Evolutionary conservation across 2,888 invertebrate species (phyloP).

Genomic region (Limenitis camilla): DNA sequence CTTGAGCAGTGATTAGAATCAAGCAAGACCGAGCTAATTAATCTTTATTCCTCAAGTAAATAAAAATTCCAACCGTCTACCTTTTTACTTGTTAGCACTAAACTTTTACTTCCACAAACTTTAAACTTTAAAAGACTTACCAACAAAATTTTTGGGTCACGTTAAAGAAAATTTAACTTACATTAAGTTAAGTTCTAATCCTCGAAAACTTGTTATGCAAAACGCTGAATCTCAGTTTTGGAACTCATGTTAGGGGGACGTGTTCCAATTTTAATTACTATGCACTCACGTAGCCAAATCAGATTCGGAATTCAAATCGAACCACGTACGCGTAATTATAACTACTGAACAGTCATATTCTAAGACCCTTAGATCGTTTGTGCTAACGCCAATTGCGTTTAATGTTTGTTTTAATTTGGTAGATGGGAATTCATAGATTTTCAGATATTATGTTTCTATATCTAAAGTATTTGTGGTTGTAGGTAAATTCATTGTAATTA

Average conservation of each 20-base stretch:
- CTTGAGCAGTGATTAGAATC: too few relatives aligned
- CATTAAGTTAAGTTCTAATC: conserved; percentile 23
- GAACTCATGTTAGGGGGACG: conserved; percentile 23
- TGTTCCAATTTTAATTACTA: conserved; percentile 35
- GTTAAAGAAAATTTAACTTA: conserved; percentile 16
- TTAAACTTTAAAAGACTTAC: background rate
- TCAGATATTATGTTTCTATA: too few relatives aligned
- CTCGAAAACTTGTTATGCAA: conserved; percentile 29
- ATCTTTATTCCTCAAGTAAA: too few relatives aligned
- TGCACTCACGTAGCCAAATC: conserved; percentile 34
- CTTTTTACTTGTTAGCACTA: too few relatives aligned
- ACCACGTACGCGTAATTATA: conserved; percentile 50
- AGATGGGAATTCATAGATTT: too few relatives aligned
- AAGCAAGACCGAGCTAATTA: too few relatives aligned
- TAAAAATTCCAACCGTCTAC: too few relatives aligned
- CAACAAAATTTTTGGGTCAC: conserved; percentile 3
- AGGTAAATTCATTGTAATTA: too few relatives aligned
- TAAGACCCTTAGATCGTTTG: background rate
- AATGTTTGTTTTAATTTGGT: background rate
- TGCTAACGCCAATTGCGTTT: background rate
- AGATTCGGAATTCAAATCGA: conserved; percentile 39
- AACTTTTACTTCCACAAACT: too few relatives aligned
- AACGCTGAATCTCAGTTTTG: conserved; percentile 27
- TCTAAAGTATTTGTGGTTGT: too few relatives aligned
- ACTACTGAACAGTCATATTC: conserved; percentile 23